Base-by-base conservation (phyloP, 2,113 vertebrate genomes). In the Laterallus jamaicensis region DNA sequence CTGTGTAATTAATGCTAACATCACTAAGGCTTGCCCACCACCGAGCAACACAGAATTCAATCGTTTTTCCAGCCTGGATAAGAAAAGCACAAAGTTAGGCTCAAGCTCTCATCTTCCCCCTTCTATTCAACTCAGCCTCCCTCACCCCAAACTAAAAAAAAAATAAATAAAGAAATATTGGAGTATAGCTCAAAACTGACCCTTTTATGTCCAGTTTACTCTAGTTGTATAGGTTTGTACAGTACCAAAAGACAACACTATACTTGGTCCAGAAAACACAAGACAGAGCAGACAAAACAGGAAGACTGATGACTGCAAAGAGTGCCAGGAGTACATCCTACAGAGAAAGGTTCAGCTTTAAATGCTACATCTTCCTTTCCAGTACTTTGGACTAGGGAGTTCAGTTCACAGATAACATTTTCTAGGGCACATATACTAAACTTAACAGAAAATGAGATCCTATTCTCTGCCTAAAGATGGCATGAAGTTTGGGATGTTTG, bases 1-100 rank as follows among this genome's bases (percentile, higher is more conserved):
- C 94, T 31, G 97, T 98, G 95, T 99, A 99, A 93, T 99, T 99
- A 88, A 99, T 98, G 14, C 97, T 98, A 93, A 99, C 99, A 12
- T 99, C 99, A 6, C 98, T 99, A 70, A 99, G 97, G 96, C 99
- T 99, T 64, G 99, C 99, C 99, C 99, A 99, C 99, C 99, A 99
- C 15, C 99, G 99, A 37, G 99, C 99, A 82, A 99, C 98, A 82
- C 99, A 99, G 49, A 99, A 98, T 97, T 99, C 99, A 60, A 99
- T 98, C 9, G 99, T 98, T 97, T 97, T 98, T 42, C 99, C 99
- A 44, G 98, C 98, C 99, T 99, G 91, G 12, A 67, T 88, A 90
- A 86, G 6, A 92, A 96, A 94, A 82, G 58, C 76, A 89, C 19
- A 79, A 62, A 55, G 59, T 96, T 79, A 94, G 71, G 82, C 25